Base-by-base conservation (phyloP, 2,888 invertebrate species). In the Dynastes hyllus region DNA sequence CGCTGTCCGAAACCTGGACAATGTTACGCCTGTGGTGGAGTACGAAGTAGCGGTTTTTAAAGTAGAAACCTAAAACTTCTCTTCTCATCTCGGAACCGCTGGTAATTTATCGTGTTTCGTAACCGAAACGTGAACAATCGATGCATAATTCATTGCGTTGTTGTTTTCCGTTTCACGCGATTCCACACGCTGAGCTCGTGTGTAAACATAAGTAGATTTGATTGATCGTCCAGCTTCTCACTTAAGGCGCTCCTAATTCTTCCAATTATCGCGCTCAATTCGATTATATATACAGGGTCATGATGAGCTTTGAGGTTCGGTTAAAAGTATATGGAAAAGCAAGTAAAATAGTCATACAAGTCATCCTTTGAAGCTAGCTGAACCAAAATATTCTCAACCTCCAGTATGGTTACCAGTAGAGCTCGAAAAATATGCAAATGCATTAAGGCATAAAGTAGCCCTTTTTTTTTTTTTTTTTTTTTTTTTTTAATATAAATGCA, bases 81-180 rank as follows among this genome's bases (percentile, higher is more conserved):
- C 29, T 32, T 63, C 16, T 22, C 16, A 32, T 70, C 61, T 29
- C 55, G 50, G 53, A 77, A 16, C 78, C 71, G 71, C 65, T 65
- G 51, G 71, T 78, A 71, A 78, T 78, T 78, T 78, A 78, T 78
- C 73, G 73, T 16, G 65, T 78, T 78, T 73, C 78, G 63, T 78
- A 78, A 78, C 61, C 78, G 45, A 50, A 61, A 70, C 78, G 73
- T 45, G 70, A 71, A 78, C 73, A 78, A 78, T 78, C 71, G 32
- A 71, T 78, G 78, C 71, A 71, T 78, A 78, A 78, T 78, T 78
- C 78, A 78, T 58, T 58, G 55, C 3, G 9, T 78, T 53, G 61
- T 65, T 53, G 51, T 51, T 71, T 55, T 63, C 58, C 13, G 63
- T 63, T 71, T 71, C 70, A 40, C 50, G 65, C 73, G 69, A 70